phyloP scores from a whole-genome alignment of 2,888 invertebrate genomes.

The Heliconius ismenius region DNA sequence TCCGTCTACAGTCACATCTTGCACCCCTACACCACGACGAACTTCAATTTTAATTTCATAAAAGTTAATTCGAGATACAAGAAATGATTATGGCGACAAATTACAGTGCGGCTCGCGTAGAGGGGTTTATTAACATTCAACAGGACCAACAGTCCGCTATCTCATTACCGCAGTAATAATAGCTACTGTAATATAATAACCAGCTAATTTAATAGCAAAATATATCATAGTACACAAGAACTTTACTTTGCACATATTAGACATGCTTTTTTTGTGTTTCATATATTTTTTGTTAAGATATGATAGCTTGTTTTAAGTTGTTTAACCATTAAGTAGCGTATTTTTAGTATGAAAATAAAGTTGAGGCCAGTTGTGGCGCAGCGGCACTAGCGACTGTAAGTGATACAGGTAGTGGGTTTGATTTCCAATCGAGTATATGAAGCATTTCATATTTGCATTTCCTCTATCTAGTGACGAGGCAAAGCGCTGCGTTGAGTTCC shows the following conservation, averaged over 20 bases:
- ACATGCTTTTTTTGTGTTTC: conserved; percentile 7
- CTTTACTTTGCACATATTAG: conserved; percentile 19
- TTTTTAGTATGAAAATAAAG: conserved; percentile 19
- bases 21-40: too few relatives aligned
- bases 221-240: conserved; percentile 16
- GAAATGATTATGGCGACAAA: conserved; percentile 76
- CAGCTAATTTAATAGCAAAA: conserved; percentile 29
- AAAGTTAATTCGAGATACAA: conserved; percentile 66
- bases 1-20: too few relatives aligned
- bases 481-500: too few relatives aligned
- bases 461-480: too few relatives aligned
- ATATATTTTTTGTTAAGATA: background rate
- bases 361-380: background rate
- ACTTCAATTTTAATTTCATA: conserved; percentile 49
- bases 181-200: conserved; percentile 27
- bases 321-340: background rate
- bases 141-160: conserved; percentile 43
- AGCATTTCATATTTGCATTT: background rate
- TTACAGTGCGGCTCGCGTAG: conserved; percentile 54
- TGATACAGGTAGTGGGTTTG: background rate
- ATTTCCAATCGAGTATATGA: background rate
- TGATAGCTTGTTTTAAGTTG: background rate
- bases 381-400: background rate
- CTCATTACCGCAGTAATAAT: conserved; percentile 49
- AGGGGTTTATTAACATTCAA: conserved; percentile 63